These are phyloP conservation scores for Acomys russatus DNA, from an alignment of 2,797 vertebrate species.

Conservation along the genomic window DNA sequence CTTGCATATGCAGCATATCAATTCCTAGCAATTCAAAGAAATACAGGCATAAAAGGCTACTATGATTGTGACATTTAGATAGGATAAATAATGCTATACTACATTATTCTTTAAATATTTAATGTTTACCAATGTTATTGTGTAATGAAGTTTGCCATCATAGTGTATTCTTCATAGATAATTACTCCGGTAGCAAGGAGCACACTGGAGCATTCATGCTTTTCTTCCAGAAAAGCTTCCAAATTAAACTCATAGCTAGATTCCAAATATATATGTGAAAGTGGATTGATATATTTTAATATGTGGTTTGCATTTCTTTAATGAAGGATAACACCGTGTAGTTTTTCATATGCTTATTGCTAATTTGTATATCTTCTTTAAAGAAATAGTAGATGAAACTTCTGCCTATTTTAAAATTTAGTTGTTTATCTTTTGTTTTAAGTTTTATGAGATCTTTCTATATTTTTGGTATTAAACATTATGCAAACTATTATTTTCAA, in stretches of 20 bases:
- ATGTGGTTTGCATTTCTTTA: neutral
- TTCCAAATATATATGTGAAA: conserved; percentile 60
- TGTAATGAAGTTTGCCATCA: conserved; percentile 82
- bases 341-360: neutral
- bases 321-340: neutral
- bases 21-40: conserved; percentile 78
- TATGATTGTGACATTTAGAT: conserved; percentile 78
- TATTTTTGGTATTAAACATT: neutral
- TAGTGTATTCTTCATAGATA: conserved; percentile 77
- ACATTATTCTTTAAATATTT: conserved; percentile 81
- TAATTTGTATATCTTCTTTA: neutral
- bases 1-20: conserved; percentile 70
- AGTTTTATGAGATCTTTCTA: neutral
- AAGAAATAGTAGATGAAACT: neutral
- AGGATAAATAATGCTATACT: conserved; percentile 70
- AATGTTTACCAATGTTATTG: conserved; percentile 82
- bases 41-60: conserved; percentile 72
- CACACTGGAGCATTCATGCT: conserved; percentile 18
- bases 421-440: neutral
- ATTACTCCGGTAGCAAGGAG: conserved; percentile 73
- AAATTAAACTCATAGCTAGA: conserved; percentile 60
- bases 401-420: neutral
- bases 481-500: conserved; percentile 18
- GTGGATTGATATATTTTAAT: conserved; percentile 32
- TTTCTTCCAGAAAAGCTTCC: conserved; percentile 61